These are phyloP conservation scores for Echiichthys vipera DNA, from an alignment of 2,797 vertebrate species.

Conservation along the genomic window DNA sequence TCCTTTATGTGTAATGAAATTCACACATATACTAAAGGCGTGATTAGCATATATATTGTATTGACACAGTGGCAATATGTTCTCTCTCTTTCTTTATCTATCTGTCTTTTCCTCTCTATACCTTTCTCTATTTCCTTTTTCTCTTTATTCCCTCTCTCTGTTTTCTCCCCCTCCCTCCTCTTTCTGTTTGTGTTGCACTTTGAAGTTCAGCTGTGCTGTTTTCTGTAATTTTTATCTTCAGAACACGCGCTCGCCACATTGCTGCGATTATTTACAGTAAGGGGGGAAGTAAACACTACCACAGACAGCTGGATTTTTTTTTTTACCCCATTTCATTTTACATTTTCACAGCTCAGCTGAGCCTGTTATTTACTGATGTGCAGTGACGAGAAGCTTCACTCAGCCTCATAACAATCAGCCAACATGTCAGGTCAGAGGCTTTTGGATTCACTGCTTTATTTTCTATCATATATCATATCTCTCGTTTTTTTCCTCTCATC, in stretches of 20 bases:
- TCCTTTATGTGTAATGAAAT: slow-evolving; percentile 74
- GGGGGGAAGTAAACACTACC: neutral
- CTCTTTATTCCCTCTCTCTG: slow-evolving; percentile 18
- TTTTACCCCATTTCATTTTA: neutral
- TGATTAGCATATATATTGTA: slow-evolving; percentile 83
- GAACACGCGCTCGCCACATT: slow-evolving; percentile 34
- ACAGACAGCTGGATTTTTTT: neutral
- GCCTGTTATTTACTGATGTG: neutral
- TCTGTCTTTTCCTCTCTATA: slow-evolving; percentile 20
- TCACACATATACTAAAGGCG: slow-evolving; percentile 73
- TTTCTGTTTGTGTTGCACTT: slow-evolving; percentile 38
- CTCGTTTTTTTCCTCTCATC: no score
- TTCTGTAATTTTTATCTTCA: slow-evolving; percentile 62
- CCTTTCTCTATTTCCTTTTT: slow-evolving; percentile 35
- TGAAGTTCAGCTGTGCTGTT: slow-evolving; percentile 58
- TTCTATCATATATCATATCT: no score
- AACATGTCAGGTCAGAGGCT: slow-evolving; percentile 1
- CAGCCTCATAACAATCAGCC: neutral
- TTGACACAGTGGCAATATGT: slow-evolving; percentile 77
- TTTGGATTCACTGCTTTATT: no score
- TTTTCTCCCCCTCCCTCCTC: neutral
- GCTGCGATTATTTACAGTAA: slow-evolving; percentile 66
- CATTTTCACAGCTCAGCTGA: slow-evolving; percentile 15
- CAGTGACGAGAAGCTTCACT: neutral
- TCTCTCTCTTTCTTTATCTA: slow-evolving; percentile 56